phyloP scores from a whole-genome alignment of 2,888 invertebrate species.

The Monopis laevigella region DNA sequence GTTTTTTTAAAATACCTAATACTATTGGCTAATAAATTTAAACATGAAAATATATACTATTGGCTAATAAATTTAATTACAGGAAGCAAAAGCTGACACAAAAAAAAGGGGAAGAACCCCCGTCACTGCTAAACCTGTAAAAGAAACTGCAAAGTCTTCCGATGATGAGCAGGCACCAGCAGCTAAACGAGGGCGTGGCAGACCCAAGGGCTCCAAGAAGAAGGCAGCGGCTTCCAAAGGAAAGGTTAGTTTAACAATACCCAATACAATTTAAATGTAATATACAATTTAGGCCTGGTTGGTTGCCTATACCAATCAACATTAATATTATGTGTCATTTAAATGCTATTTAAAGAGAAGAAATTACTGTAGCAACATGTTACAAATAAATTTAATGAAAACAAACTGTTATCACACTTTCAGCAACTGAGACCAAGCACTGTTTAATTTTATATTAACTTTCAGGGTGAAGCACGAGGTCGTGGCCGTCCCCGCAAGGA shows the following conservation, averaged over 20 bases:
- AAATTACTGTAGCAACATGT: too few relatives aligned
- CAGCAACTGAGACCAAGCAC: too few relatives aligned
- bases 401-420: too few relatives aligned
- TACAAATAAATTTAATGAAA: too few relatives aligned
- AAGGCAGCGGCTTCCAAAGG: slow-evolving; percentile 50
- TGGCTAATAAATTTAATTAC: slow-evolving; percentile 14
- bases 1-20: slow-evolving; percentile 20
- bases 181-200: slow-evolving; percentile 63
- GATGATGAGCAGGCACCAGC: slow-evolving; percentile 63
- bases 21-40: background rate
- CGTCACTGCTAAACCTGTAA: slow-evolving; percentile 41
- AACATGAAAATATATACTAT: background rate
- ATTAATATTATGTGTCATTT: too few relatives aligned
- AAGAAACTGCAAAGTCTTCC: slow-evolving; percentile 63
- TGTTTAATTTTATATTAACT: too few relatives aligned
- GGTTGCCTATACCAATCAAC: too few relatives aligned
- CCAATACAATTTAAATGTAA: too few relatives aligned
- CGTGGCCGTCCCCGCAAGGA: slow-evolving; percentile 61
- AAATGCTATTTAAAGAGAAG: too few relatives aligned
- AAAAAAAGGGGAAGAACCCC: slow-evolving; percentile 57
- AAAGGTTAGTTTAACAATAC: slow-evolving; percentile 44
- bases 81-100: slow-evolving; percentile 59
- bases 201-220: slow-evolving; percentile 66
- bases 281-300: too few relatives aligned
- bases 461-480: slow-evolving; percentile 50